Evolutionary conservation across 2,888 invertebrate species (phyloP), one percentile per base, ranked within the genome.

Genomic region (Lissonota sp.): DNA sequence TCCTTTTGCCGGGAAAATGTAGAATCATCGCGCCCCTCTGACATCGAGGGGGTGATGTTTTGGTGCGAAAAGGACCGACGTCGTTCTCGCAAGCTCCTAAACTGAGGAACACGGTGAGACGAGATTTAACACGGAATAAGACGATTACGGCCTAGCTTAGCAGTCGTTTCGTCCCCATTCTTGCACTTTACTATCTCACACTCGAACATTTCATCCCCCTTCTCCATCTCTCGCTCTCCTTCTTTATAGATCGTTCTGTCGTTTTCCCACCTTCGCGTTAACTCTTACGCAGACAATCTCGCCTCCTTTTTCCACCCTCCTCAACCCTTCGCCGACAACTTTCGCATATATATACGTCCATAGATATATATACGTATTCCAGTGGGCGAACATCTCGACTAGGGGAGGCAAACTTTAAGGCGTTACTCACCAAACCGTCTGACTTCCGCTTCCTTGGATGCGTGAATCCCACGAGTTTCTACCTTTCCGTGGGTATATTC

Each of bases 121-220:
- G 84, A 90, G 89, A 90, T 91, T 91, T 87, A 90, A 90, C 89
- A 87, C 85, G 86, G 87, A 88, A 88, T 91, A 90, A 91, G 91
- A 90, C 89, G 90, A 91, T 91, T 91, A 91, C 84, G 82, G 86
- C 87, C 88, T 86, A 86, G 89, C 88, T 90, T 89, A 87, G 80
- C 84, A 83, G 80, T 83, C 80, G 79, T 64, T 82, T 82, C 81
- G 75, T 84, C 79, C 44, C n/a, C n/a, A n/a, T n/a, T n/a, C n/a
- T 69, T 62, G 44, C 79, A n/a, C 60, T 72, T 58, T 58, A 8
- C 58, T 75, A 16, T 62, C 16, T 37, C 49, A 39, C 67, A 44
- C 10, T 57, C 58, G 49, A 49, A 44, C 71, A 10, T 49, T 53
- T 14, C 64, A 6, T 12, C 26, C n/a, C 14, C 49, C 5, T 12